Evolutionary conservation across 2,797 vertebrate species (phyloP).

Genomic region (Loriculus beryllinus): DNA sequence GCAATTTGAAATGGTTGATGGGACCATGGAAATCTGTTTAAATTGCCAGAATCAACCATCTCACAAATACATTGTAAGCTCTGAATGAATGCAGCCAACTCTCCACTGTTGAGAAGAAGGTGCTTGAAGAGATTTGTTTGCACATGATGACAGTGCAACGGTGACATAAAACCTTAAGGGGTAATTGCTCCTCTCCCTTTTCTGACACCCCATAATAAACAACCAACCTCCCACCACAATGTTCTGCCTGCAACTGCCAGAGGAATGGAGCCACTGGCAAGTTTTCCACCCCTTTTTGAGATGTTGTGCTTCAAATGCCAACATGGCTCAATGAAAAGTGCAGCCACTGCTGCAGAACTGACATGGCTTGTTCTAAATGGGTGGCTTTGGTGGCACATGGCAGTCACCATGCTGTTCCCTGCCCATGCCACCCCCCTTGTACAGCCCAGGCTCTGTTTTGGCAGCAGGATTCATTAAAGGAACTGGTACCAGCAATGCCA

Average conservation of each 20-base stretch:
- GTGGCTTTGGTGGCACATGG: not conserved
- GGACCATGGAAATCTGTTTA: not conserved
- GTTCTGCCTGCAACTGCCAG: not conserved
- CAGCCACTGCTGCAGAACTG: not conserved
- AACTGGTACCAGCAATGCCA: fast-evolving
- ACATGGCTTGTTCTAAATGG: no score
- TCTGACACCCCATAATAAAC: not conserved
- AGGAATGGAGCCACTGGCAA: not conserved
- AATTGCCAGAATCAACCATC: not conserved
- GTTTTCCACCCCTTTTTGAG: not conserved
- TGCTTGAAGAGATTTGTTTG: not conserved
- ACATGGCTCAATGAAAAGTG: fast-evolving
- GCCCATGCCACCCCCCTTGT: not conserved
- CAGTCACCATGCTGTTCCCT: not conserved
- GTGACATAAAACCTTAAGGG: not conserved
- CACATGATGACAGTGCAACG: fast-evolving
- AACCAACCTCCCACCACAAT: fast-evolving
- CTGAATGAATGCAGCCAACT: not conserved
- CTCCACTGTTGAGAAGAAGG: not conserved
- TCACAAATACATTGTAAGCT: not conserved
- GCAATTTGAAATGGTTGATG: not conserved
- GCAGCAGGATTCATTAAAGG: not conserved
- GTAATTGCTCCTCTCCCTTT: not conserved
- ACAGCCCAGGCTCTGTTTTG: not conserved
- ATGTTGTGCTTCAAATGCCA: not conserved